Evolutionary conservation across 2,888 invertebrate genomes (phyloP).

Genomic region (Drosophila siamana): DNA sequence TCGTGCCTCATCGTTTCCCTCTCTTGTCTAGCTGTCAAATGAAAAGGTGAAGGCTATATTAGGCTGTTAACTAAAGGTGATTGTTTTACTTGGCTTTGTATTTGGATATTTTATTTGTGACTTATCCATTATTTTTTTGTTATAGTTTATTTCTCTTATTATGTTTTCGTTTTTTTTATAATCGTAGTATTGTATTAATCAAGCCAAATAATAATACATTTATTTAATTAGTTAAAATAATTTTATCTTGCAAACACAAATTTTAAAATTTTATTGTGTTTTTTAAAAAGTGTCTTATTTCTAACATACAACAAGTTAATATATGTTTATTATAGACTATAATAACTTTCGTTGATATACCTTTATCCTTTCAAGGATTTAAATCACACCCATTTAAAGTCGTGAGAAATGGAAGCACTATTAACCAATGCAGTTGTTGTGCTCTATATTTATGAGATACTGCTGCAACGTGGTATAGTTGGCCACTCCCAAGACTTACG

Average conservation of each 20-base stretch:
- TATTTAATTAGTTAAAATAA: too few relatives aligned
- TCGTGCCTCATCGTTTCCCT: constrained; percentile 36
- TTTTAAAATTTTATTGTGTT: too few relatives aligned
- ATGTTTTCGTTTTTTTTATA: not conserved
- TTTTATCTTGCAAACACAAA: too few relatives aligned
- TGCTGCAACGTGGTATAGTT: constrained; percentile 3
- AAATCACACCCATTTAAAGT: not conserved
- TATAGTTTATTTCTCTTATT: constrained; percentile 34
- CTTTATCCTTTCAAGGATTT: constrained; percentile 30
- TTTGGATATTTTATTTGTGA: not conserved
- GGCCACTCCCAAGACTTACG: constrained; percentile 27
- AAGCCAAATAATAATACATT: too few relatives aligned
- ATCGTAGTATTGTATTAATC: too few relatives aligned
- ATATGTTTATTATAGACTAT: too few relatives aligned
- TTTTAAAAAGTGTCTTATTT: too few relatives aligned
- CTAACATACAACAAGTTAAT: too few relatives aligned
- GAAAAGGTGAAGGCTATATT: constrained; percentile 59
- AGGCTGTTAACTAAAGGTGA: constrained; percentile 28
- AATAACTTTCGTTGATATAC: too few relatives aligned
- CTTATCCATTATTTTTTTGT: not conserved
- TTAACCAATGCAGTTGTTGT: constrained; percentile 6
- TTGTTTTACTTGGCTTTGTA: too few relatives aligned
- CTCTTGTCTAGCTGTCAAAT: constrained; percentile 20
- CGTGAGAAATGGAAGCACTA: constrained; percentile 18
- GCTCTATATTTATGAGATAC: constrained; percentile 24